These are phyloP conservation scores for Microplitis mediator DNA, from an alignment of 1,140 invertebrate species.

Conservation along the genomic window DNA sequence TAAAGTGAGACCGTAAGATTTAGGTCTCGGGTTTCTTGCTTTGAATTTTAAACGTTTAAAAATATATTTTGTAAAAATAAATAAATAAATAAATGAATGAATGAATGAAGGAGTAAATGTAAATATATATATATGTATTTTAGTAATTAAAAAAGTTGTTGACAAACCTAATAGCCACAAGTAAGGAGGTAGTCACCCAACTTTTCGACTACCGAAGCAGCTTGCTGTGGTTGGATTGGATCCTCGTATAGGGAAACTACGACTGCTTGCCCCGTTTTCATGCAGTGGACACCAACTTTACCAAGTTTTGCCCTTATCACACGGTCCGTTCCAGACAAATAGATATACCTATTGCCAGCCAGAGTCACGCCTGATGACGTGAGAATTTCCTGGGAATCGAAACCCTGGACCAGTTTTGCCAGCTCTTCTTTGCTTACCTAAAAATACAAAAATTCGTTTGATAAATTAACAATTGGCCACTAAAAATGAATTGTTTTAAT, in stretches of 20 bases:
- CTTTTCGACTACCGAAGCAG: slow-evolving; percentile 92
- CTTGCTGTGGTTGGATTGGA: slow-evolving; percentile 92
- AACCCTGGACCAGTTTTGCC: slow-evolving; percentile 82
- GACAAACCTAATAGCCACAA: slow-evolving; percentile 84
- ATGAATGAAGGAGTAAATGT: not conserved
- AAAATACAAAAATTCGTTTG: slow-evolving; percentile 32
- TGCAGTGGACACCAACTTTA: slow-evolving; percentile 90
- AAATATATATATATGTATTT: not conserved
- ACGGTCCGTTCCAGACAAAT: slow-evolving; percentile 87
- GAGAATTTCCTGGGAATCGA: slow-evolving; percentile 83
- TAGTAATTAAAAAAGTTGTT: slow-evolving; percentile 9
- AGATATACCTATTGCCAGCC: slow-evolving; percentile 89
- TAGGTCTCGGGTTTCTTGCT: slow-evolving; percentile 11
- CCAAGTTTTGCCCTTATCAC: slow-evolving; percentile 90
- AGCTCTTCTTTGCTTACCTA: slow-evolving; percentile 90
- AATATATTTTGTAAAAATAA: not conserved
- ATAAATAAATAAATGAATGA: slow-evolving; percentile 4
- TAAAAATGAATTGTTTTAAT: not conserved
- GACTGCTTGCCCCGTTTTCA: slow-evolving; percentile 92
- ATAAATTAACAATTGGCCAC: too few relatives aligned
- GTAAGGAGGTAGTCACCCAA: slow-evolving; percentile 93
- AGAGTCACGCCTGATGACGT: slow-evolving; percentile 86
- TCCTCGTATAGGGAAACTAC: slow-evolving; percentile 92
- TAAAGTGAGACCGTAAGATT: slow-evolving; percentile 15
- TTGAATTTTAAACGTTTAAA: not conserved